Base-by-base conservation (phyloP, 2,797 vertebrate genomes). In the Scleropages formosus region DNA sequence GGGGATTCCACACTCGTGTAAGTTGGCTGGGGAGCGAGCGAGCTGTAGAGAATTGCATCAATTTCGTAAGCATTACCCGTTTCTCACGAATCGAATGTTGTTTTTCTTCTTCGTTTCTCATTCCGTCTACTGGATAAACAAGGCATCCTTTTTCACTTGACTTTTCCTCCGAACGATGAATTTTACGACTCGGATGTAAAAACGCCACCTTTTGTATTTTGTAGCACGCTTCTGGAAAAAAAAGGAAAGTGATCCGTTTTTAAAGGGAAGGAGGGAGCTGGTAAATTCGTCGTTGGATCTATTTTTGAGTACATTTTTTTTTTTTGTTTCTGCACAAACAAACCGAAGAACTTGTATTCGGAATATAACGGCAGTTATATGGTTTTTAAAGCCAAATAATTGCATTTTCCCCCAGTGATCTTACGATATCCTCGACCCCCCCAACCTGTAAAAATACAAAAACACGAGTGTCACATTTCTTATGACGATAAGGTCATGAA, bases 31-130 rank as follows among this genome's bases (percentile, higher is more conserved):
- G 89, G n/a, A n/a, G n/a, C n/a, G n/a, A n/a, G n/a, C n/a, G n/a
- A 91, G 86, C 91, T 91, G 89, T 87, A 89, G 86, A 90, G 90
- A 92, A 89, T 84, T 77, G 87, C 93, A 87, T 89, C 89, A 80
- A 89, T 91, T 85, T 90, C 88, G 91, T 92, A 91, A 93, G 91
- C 74, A 75, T 77, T 80, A 66, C 78, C 75, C 56, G 77, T 72
- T 72, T 47, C 64, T 77, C 10, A 80, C 78, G 44, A 74, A 74
- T 78, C 78, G 44, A 74, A 74, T 78, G 47, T 78, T 66, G 74
- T 62, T 74, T 44, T 60, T 61, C 59, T 15, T 69, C 63, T 68
- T 74, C 53, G 22, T 65, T 22, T 53, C 59, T 60, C 76, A 16
- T 73, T 69, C 31, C 67, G 58, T 70, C 49, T 76, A 56, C 51